Percentiles rank a stretch among this genome's conserved stretches.
These are phyloP conservation scores for Danio tinwini DNA, from an alignment of 2,797 vertebrate genomes.

Conservation along the genomic window DNA sequence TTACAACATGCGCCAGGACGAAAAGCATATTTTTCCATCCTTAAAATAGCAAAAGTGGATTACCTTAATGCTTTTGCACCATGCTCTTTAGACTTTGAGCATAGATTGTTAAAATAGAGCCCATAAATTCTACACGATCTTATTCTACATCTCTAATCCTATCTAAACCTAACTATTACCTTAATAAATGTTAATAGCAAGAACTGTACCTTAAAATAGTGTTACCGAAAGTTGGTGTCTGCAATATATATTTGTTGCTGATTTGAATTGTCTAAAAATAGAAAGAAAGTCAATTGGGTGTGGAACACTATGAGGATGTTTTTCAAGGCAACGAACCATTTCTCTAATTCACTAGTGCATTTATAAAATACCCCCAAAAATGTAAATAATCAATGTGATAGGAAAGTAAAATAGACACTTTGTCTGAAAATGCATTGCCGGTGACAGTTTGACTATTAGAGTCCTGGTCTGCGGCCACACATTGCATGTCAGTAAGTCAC, in stretches of 20 bases:
- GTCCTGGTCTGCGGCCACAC: conserved; percentile 63
- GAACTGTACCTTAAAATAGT: no score
- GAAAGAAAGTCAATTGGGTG: neutral
- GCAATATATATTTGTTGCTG: neutral
- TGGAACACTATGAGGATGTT: neutral
- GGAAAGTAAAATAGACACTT: conserved; percentile 23
- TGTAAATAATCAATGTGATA: neutral
- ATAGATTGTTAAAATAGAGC: no score
- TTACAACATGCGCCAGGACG: no score
- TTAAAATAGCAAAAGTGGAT: no score
- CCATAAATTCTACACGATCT: no score
- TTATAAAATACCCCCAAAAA: neutral
- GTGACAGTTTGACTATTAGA: conserved; percentile 54
- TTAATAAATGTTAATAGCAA: no score
- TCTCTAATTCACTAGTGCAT: neutral
- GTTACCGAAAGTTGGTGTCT: no score
- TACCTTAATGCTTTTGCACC: no score
- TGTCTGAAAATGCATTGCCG: conserved; percentile 26
- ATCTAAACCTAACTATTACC: no score
- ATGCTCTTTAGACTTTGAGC: no score
- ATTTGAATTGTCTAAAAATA: neutral
- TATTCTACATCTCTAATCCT: neutral
- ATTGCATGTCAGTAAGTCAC: conserved; percentile 71
- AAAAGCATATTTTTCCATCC: no score
- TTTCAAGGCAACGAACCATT: neutral